These are phyloP conservation scores for Hymenopus coronatus DNA, from an alignment of 2,888 invertebrate genomes.

Conservation along the genomic window DNA sequence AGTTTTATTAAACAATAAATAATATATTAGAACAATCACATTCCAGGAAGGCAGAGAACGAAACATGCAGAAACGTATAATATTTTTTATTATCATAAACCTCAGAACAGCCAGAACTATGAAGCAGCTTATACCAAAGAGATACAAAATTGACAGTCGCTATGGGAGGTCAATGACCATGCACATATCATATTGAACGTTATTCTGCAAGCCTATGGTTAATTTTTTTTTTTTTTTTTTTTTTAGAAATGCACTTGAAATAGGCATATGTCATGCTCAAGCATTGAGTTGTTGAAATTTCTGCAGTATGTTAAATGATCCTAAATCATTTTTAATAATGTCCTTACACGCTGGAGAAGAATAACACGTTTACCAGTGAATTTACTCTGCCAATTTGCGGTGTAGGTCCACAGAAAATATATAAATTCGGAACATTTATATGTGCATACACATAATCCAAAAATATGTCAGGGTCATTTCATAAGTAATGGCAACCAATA, in stretches of 20 bases:
- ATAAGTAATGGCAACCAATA: too few species aligned
- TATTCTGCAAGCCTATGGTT: background rate
- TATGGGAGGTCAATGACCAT: background rate
- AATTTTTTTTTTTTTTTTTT: background rate
- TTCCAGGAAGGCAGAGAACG: background rate
- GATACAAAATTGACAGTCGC: background rate
- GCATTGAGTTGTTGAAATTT: background rate
- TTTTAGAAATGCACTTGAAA: background rate
- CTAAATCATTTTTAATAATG: too few species aligned
- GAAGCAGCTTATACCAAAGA: background rate
- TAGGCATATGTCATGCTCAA: background rate
- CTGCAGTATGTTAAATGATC: too few species aligned
- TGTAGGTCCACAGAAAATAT: too few species aligned
- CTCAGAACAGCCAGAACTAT: background rate
- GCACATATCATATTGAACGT: background rate
- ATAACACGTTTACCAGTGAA: too few species aligned
- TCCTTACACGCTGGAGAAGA: too few species aligned
- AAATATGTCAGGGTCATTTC: too few species aligned
- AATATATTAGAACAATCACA: too few species aligned
- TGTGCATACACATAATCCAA: too few species aligned
- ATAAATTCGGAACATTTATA: too few species aligned
- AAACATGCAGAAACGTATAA: background rate
- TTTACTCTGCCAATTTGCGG: too few species aligned
- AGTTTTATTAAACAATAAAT: too few species aligned
- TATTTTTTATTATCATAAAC: background rate